Evolutionary conservation across 1,140 invertebrate species (phyloP), one percentile per base, ranked within the genome.

Genomic region (Grapholita molesta): DNA sequence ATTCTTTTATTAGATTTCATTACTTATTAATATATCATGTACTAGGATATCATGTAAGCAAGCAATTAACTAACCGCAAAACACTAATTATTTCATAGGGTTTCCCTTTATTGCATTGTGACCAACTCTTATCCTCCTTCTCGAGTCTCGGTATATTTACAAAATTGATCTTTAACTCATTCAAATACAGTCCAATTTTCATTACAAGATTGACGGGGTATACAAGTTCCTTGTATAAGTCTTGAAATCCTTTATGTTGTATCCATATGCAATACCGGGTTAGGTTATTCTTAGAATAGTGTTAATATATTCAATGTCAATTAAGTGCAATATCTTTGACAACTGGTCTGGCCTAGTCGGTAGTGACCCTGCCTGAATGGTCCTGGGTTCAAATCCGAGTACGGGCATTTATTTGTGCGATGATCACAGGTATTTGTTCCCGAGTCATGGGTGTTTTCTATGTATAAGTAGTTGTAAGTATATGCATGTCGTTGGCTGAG

Each of bases 31-130:
- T n/a, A n/a, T n/a, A n/a, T n/a, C n/a, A 48, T 21, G 18, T 48
- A 48, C 21, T 48, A 42, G 38, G 12, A 18, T 42, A 42, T 15
- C 5, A 42, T 42, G 12, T 18, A n/a, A 5, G 11, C 33, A 35
- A 24, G 1, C n/a, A 61, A 30, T 61, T 61, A 18, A 32, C 15
- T 11, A 12, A 28, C 55, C 55, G 25, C 55, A 61, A 61, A n/a
- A 25, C 55, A 25, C 11, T 57, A 61, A 61, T 61, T 61, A 28
- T 61, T 61, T 61, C 25, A 28, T 18, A 30, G 55, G 55, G n/a
- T 61, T 61, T 30, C 55, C 55, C 55, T 21, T 21, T 21, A 18
- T 6, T 21, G 6, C 3, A 48, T 18, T 48, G 8, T 8, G 2
- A 21, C 15, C 8, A 18, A 18, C 42, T 48, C 42, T 15, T 48